Evolutionary conservation across 2,888 invertebrate genomes (phyloP).

Genomic region (Ferrisia virgata): DNA sequence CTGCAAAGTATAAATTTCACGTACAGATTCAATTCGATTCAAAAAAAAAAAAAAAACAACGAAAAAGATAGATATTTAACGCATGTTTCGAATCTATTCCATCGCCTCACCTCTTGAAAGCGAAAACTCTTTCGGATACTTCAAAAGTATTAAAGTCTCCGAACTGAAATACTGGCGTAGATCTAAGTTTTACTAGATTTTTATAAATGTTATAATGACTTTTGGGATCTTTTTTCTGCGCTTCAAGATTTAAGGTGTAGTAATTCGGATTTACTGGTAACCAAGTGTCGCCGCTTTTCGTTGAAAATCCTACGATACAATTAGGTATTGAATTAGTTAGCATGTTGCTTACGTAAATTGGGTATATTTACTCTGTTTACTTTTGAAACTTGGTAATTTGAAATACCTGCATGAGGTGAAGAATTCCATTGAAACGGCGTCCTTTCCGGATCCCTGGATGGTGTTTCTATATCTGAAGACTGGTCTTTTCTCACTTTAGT

Average conservation of each 20-base stretch:
- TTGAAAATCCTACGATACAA: constrained; percentile 18
- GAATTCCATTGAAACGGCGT: constrained; percentile 79
- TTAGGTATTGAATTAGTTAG: too few species aligned
- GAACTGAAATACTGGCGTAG: neutral
- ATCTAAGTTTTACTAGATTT: constrained; percentile 40
- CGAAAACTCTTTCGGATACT: constrained; percentile 21
- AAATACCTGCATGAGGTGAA: constrained; percentile 57
- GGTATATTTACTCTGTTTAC: too few species aligned
- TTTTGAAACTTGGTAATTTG: neutral
- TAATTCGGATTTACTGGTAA: constrained; percentile 47
- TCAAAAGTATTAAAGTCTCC: neutral
- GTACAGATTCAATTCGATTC: too few species aligned
- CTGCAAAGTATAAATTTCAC: constrained; percentile 25
- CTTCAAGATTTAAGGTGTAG: constrained; percentile 38
- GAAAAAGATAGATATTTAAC: too few species aligned
- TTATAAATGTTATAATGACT: constrained; percentile 45
- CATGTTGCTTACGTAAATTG: neutral
- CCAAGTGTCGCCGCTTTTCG: constrained; percentile 31
- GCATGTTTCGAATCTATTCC: too few species aligned
- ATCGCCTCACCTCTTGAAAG: constrained; percentile 45
- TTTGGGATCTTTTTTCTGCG: constrained; percentile 28
- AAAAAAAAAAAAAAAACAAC: neutral
- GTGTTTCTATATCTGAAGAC: constrained; percentile 60
- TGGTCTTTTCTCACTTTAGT: constrained; percentile 57
- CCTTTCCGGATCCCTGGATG: constrained; percentile 70